Evolutionary conservation across 2,797 vertebrate genomes (phyloP).

Genomic region (Notolabrus celidotus): DNA sequence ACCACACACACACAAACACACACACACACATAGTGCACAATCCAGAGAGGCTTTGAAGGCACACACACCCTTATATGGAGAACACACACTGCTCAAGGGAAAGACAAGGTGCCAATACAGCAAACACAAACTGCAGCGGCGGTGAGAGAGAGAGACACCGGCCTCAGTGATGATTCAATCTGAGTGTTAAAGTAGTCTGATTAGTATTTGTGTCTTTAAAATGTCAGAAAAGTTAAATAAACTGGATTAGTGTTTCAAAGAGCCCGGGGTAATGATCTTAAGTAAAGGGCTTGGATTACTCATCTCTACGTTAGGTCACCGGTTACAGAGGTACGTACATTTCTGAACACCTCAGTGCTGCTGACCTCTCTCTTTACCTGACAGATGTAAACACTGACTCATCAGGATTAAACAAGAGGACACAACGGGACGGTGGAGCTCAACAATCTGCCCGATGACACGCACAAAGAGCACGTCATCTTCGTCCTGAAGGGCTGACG

Average conservation of each 20-base stretch:
- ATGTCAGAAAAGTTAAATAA: background rate
- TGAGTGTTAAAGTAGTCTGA: background rate
- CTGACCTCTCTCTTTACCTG: background rate
- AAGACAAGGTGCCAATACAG: slow-evolving; percentile 73
- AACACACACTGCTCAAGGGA: slow-evolving; percentile 63
- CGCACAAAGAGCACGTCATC: background rate
- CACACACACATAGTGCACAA: slow-evolving; percentile 48
- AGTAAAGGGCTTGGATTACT: background rate
- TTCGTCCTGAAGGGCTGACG: background rate
- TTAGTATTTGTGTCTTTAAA: background rate
- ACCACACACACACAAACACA: slow-evolving; percentile 40
- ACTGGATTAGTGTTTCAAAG: background rate
- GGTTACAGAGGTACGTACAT: background rate
- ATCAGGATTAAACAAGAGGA: slow-evolving; percentile 43
- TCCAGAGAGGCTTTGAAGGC: slow-evolving; percentile 70
- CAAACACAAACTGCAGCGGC: slow-evolving; percentile 12
- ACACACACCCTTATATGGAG: slow-evolving; percentile 81
- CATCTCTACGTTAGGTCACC: background rate
- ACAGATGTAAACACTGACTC: slow-evolving; percentile 42
- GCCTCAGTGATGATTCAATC: background rate
- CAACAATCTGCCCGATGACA: slow-evolving; percentile 14
- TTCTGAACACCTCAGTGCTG: background rate
- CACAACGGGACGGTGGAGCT: background rate
- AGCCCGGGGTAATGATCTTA: background rate
- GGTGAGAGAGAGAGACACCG: background rate